Evolutionary conservation across 2,113 vertebrate species (phyloP).

Genomic region (Tyrannus savana): DNA sequence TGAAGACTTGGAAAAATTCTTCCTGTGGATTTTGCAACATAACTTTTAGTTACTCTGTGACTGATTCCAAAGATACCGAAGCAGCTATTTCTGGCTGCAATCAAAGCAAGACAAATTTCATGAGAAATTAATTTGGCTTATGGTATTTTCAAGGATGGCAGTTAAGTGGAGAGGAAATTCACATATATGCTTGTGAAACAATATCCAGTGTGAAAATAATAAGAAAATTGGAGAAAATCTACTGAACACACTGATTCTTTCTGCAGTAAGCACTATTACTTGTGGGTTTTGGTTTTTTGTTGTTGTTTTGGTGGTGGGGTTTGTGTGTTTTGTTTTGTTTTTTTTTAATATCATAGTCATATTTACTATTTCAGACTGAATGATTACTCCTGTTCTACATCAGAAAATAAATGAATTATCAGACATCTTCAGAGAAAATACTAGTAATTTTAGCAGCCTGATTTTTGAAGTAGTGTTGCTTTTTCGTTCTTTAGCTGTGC

Average conservation of each 20-base stretch:
- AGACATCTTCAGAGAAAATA: not conserved
- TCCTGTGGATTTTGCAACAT: not conserved
- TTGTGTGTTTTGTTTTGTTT: not conserved
- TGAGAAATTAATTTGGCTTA: not conserved
- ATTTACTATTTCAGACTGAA: not conserved
- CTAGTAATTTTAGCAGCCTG: not conserved
- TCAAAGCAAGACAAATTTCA: constrained; percentile 5
- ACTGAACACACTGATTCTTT: not conserved
- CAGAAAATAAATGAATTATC: not conserved
- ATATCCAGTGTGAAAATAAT: not conserved
- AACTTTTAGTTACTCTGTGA: not conserved
- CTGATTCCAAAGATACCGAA: not conserved
- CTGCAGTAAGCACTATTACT: not conserved
- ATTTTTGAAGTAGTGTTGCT: not conserved
- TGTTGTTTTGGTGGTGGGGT: too few species aligned
- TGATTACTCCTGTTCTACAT: not conserved
- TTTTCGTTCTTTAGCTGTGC: not conserved
- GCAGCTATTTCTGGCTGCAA: not conserved
- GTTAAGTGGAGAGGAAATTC: not conserved
- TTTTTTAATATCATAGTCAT: not conserved
- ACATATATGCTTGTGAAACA: not conserved
- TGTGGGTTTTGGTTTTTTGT: not conserved
- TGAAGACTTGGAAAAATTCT: not conserved
- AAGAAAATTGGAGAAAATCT: not conserved
- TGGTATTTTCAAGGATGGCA: not conserved